These are phyloP conservation scores for Ameiurus melas DNA, from an alignment of 2,113 vertebrate genomes.

Conservation along the genomic window DNA sequence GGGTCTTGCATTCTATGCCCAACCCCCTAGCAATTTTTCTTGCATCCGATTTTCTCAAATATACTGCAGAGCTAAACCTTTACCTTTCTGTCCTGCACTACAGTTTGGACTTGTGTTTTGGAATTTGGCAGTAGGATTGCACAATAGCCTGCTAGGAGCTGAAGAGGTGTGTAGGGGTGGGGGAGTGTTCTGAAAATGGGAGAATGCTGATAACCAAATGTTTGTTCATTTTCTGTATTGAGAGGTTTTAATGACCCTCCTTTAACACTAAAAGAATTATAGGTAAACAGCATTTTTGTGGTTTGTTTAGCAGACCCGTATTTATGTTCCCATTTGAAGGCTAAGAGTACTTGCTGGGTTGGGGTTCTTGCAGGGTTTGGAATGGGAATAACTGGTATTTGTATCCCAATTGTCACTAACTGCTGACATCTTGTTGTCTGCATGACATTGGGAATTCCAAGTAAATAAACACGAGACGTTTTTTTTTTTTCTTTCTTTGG, in stretches of 20 bases:
- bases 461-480: slow-evolving; percentile 23
- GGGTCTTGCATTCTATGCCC: slow-evolving; percentile 4
- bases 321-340: slow-evolving; percentile 27
- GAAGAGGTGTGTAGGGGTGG: neutral
- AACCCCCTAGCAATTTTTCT: neutral
- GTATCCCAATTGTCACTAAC: neutral
- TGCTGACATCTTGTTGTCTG: neutral
- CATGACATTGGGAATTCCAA: neutral
- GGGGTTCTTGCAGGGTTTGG: neutral
- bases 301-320: slow-evolving; percentile 33
- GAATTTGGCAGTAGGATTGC: slow-evolving; percentile 61
- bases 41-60: slow-evolving; percentile 54
- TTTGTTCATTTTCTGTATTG: slow-evolving; percentile 20
- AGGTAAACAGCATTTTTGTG: slow-evolving; percentile 7
- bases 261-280: slow-evolving; percentile 46
- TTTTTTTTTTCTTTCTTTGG: neutral
- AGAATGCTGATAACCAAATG: slow-evolving; percentile 40
- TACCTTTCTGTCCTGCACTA: slow-evolving; percentile 67
- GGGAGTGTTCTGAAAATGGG: slow-evolving; percentile 9
- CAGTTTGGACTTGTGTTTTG: slow-evolving; percentile 67
- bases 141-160: slow-evolving; percentile 35
- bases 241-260: slow-evolving; percentile 23
- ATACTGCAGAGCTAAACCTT: slow-evolving; percentile 64
- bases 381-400: slow-evolving; percentile 3
- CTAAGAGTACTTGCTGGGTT: neutral